A percentile compares a stretch with the other conserved stretches of the same genome.
Conservation (phyloP, 1,140 invertebrate genomes). For the Drosophila neocordata region DNA sequence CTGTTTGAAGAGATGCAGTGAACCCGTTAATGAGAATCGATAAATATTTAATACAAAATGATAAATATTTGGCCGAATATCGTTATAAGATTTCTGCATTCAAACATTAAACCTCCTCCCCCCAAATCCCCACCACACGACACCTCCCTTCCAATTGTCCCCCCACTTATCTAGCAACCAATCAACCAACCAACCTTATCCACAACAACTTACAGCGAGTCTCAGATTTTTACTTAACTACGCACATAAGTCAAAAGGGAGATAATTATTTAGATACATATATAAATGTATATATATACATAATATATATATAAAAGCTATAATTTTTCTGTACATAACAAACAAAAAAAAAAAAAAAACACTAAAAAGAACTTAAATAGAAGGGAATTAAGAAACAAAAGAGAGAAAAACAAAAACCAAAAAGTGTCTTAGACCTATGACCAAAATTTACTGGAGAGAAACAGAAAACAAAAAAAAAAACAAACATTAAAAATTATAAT, state of each 20-base stretch:
- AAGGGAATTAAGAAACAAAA: slow-evolving; percentile 23
- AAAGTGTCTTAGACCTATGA: slow-evolving; percentile 81
- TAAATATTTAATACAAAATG: not conserved
- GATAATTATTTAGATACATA: slow-evolving; percentile 46
- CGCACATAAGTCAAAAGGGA: slow-evolving; percentile 69
- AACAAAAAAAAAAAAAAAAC: slow-evolving; percentile 5
- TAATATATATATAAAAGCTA: slow-evolving; percentile 44
- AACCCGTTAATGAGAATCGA: not conserved
- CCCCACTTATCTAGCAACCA: not conserved
- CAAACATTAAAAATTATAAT: not conserved
- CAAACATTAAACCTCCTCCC: slow-evolving; percentile 16
- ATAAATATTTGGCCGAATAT: not conserved
- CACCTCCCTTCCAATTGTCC: not conserved
- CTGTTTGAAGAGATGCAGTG: not conserved
- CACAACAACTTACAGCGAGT: slow-evolving; percentile 67
- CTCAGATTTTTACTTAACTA: slow-evolving; percentile 80
- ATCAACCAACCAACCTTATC: not conserved
- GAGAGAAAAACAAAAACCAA: slow-evolving; percentile 59
- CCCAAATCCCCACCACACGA: not conserved
- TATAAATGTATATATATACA: slow-evolving; percentile 20
- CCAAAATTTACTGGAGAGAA: slow-evolving; percentile 63
- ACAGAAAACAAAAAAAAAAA: slow-evolving; percentile 12
- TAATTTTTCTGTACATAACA: slow-evolving; percentile 74
- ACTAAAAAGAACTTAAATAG: slow-evolving; percentile 17
- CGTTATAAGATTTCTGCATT: not conserved